Percentiles rank a stretch among this genome's conserved stretches.
Evolutionary conservation across 2,113 vertebrate genomes (phyloP).

Genomic region (Rana temporaria): DNA sequence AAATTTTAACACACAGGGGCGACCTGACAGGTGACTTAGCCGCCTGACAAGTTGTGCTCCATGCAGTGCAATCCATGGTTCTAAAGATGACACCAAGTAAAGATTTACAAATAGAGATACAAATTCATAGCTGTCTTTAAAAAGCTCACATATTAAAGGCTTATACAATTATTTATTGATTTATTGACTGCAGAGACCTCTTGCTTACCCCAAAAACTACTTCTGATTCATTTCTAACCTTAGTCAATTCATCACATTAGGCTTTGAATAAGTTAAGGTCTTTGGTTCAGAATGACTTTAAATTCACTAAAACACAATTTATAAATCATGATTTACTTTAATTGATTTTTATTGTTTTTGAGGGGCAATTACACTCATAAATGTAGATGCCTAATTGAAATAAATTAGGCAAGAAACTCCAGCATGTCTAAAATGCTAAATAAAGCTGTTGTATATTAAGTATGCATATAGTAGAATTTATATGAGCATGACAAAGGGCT

Average conservation of each 20-base stretch:
- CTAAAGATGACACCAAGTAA: constrained; percentile 46
- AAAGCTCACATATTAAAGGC: constrained; percentile 23
- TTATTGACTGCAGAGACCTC: constrained; percentile 54
- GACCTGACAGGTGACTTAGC: too few relatives aligned
- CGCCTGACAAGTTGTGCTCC: too few relatives aligned
- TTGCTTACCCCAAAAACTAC: constrained; percentile 56
- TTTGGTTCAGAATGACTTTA: constrained; percentile 61
- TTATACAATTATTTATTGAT: constrained; percentile 50
- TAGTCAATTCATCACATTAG: constrained; percentile 58
- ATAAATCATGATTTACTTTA: constrained; percentile 65
- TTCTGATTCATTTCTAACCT: constrained; percentile 59
- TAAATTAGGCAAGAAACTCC: constrained; percentile 64
- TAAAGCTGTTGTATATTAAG: constrained; percentile 57
- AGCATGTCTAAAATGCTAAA: constrained; percentile 58
- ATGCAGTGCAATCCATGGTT: constrained; percentile 56
- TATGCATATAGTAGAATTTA: background rate
- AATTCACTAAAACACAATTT: constrained; percentile 60
- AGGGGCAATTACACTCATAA: constrained; percentile 63
- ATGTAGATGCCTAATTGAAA: constrained; percentile 60
- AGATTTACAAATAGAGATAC: constrained; percentile 20
- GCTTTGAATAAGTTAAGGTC: constrained; percentile 42
- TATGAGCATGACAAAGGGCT: constrained; percentile 12
- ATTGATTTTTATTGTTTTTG: constrained; percentile 60
- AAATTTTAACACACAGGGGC: too few relatives aligned
- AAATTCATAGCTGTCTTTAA: background rate